Evolutionary conservation across 2,113 vertebrate species (phyloP).

Genomic region (Odocoileus virginianus): DNA sequence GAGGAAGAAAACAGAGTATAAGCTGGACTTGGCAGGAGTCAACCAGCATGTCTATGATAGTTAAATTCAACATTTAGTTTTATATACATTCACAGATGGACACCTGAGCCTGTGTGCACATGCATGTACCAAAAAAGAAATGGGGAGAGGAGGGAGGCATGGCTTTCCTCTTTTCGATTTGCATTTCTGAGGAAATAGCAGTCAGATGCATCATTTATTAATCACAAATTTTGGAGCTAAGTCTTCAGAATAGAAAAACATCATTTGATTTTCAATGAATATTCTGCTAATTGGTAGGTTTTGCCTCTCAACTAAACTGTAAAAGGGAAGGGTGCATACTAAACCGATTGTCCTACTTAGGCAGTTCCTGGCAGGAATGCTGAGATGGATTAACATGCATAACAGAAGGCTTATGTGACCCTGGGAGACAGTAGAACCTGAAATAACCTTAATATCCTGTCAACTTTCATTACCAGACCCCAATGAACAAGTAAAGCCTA

Average conservation of each 20-base stretch:
- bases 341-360: conserved; percentile 84
- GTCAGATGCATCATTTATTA: conserved; percentile 57
- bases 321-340: conserved; percentile 77
- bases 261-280: conserved; percentile 68
- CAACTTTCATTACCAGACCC: conserved; percentile 87
- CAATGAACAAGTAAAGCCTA: conserved; percentile 84
- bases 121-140: neutral
- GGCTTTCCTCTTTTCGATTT: conserved; percentile 1
- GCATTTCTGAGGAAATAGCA: conserved; percentile 8
- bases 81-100: neutral
- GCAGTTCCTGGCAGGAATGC: conserved; percentile 80
- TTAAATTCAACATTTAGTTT: neutral
- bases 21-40: neutral
- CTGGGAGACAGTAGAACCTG: conserved; percentile 86
- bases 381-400: conserved; percentile 84
- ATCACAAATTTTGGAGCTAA: conserved; percentile 4
- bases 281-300: conserved; percentile 77
- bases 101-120: too few relatives aligned
- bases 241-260: conserved; percentile 64
- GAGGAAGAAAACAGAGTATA: neutral
- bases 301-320: conserved; percentile 75
- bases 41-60: neutral
- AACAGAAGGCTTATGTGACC: conserved; percentile 85
- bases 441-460: conserved; percentile 89
- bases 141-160: accelerated